Conservation (phyloP, 2,888 invertebrate genomes). For the Apamea monoglypha region DNA sequence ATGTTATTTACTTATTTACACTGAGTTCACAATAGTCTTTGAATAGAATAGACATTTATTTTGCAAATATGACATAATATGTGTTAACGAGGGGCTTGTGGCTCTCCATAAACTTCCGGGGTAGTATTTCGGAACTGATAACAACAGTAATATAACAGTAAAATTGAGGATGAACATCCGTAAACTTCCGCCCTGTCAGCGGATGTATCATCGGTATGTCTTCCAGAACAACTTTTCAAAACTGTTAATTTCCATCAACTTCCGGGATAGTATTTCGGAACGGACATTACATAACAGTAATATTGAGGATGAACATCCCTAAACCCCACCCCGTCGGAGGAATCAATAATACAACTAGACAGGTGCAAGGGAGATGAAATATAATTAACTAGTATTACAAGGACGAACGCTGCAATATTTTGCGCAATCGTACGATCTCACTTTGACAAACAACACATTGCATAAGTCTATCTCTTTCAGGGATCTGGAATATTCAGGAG, state of each 20-base stretch:
- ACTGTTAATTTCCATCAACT: not conserved
- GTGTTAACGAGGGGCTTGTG: too few species aligned
- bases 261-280: not conserved
- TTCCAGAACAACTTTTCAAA: not conserved
- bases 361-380: slow-evolving; percentile 36
- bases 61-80: too few species aligned
- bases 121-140: not conserved
- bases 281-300: not conserved
- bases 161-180: not conserved
- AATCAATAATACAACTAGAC: slow-evolving; percentile 10
- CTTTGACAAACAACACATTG: not conserved
- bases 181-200: too few species aligned
- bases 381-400: not conserved
- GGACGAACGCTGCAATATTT: slow-evolving; percentile 7
- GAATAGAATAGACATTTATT: too few species aligned
- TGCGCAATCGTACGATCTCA: not conserved
- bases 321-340: too few species aligned
- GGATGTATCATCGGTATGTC: not conserved
- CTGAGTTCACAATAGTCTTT: too few species aligned
- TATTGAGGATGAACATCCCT: not conserved
- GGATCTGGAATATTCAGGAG: not conserved
- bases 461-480: not conserved
- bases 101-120: not conserved
- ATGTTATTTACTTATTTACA: too few species aligned
- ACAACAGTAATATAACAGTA: not conserved